These are phyloP conservation scores for Siderastrea radians DNA, from an alignment of 92 coral and sea anemone genomes.

Conservation along the genomic window DNA sequence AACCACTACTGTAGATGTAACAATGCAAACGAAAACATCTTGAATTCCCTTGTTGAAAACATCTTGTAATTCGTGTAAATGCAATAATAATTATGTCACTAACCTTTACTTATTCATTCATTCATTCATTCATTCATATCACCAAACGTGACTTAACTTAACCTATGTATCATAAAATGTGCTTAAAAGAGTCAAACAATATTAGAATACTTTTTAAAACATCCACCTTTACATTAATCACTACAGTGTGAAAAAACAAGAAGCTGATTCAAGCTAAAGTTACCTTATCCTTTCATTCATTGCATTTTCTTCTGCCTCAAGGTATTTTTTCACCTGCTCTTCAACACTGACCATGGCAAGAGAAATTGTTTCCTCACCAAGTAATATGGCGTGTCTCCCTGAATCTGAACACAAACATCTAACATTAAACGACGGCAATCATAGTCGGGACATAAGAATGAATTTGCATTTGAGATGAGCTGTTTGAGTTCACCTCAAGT, in stretches of 20 bases:
- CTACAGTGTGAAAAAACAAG: not conserved
- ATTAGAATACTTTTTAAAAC: not conserved
- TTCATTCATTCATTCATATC: too few species aligned
- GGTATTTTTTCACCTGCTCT: slow-evolving; percentile 87
- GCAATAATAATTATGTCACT: too few species aligned
- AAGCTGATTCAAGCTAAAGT: not conserved
- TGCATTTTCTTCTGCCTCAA: slow-evolving; percentile 87
- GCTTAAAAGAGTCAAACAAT: too few species aligned
- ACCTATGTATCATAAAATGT: too few species aligned
- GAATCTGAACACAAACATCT: slow-evolving; percentile 7
- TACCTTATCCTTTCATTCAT: slow-evolving; percentile 89
- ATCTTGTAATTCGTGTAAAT: too few species aligned
- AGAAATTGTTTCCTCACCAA: slow-evolving; percentile 80
- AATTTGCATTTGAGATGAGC: not conserved
- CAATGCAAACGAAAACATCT: too few species aligned
- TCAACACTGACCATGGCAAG: slow-evolving; percentile 81
- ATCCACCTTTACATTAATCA: not conserved
- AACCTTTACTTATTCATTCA: not conserved
- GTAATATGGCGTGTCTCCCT: slow-evolving; percentile 63
- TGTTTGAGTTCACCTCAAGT: not conserved
- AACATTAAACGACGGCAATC: not conserved
- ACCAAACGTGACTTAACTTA: too few species aligned
- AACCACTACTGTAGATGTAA: too few species aligned
- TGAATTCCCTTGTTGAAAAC: too few species aligned
- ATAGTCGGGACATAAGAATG: not conserved